Conservation (phyloP, 2,113 vertebrate genomes). For the Eptesicus fuscus region DNA sequence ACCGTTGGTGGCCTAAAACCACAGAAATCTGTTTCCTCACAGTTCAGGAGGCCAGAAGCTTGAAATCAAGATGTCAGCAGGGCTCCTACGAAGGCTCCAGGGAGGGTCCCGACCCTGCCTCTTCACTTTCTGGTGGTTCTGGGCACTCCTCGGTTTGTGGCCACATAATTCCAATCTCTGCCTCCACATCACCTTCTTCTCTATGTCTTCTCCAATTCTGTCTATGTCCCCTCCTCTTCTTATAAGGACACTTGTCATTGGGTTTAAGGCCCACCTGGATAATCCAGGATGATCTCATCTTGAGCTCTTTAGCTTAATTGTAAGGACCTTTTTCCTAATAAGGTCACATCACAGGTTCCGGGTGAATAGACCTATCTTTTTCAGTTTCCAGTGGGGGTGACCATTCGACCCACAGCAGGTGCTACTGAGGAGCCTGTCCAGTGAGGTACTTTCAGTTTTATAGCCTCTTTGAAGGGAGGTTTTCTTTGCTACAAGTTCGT, state of each 20-base stretch:
- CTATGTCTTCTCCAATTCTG: neutral
- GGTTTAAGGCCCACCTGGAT: neutral
- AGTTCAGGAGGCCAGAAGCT: neutral
- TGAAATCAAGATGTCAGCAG: neutral
- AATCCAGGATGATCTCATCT: neutral
- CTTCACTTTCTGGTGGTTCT: neutral
- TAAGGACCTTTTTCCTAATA: neutral
- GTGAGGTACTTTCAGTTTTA: neutral
- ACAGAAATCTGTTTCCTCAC: neutral
- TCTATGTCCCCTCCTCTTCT: neutral
- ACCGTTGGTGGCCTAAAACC: neutral
- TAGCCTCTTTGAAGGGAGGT: neutral
- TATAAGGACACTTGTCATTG: neutral
- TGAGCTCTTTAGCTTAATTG: neutral
- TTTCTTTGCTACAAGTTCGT: neutral
- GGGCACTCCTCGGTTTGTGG: neutral
- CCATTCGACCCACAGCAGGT: neutral
- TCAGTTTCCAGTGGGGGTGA: too few relatives aligned
- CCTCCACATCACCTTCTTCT: neutral
- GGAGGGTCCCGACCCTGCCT: neutral
- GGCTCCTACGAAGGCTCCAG: neutral
- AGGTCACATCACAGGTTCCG: neutral
- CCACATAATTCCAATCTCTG: neutral
- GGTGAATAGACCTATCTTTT: neutral
- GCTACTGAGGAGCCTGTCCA: neutral